phyloP scores from a whole-genome alignment of 2,797 vertebrate genomes.

The Champsocephalus esox region DNA sequence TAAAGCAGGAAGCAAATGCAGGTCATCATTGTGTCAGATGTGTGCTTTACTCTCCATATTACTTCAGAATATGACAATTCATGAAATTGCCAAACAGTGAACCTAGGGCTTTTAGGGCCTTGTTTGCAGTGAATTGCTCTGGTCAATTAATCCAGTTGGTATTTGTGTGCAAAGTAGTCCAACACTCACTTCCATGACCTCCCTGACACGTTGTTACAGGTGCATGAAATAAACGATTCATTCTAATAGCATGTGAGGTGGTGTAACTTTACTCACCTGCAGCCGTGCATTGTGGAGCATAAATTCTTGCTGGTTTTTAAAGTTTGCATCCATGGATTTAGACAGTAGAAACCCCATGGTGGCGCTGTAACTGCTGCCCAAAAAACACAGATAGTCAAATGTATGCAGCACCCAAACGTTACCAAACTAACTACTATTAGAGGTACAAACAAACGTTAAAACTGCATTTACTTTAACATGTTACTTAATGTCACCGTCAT shows the following conservation, averaged over 20 bases:
- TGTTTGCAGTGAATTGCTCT: neutral
- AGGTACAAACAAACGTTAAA: neutral
- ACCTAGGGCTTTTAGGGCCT: neutral
- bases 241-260: neutral
- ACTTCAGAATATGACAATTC: neutral
- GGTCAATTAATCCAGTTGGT: neutral
- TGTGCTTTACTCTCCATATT: neutral
- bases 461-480: neutral
- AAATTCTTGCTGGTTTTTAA: slow-evolving; percentile 89
- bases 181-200: neutral
- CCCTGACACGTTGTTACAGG: neutral
- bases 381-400: neutral
- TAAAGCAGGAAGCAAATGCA: neutral
- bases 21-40: neutral
- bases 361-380: slow-evolving; percentile 16
- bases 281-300: slow-evolving; percentile 85
- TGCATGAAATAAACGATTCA: neutral
- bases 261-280: slow-evolving; percentile 82
- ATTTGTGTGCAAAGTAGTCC: too few relatives aligned
- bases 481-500: neutral
- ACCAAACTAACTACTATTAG: neutral
- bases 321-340: slow-evolving; percentile 86
- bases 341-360: slow-evolving; percentile 87
- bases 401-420: neutral
- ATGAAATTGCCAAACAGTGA: neutral